These are phyloP conservation scores for Meloidogyne hapla DNA, from an alignment of 1,140 invertebrate species.

Conservation along the genomic window DNA sequence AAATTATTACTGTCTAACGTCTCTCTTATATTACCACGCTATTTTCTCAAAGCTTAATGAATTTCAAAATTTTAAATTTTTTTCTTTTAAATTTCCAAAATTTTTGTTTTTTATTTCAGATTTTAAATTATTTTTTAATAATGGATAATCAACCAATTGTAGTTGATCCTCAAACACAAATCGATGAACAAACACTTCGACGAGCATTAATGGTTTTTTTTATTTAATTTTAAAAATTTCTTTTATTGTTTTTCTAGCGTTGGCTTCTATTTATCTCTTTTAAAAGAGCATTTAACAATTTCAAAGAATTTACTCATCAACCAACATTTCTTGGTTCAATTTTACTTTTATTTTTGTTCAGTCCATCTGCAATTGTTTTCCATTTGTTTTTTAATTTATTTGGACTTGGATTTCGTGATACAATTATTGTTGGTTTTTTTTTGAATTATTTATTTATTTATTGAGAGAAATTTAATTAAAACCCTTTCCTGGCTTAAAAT, in stretches of 20 bases:
- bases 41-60: no score
- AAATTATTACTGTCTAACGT: no score
- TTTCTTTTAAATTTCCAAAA: no score
- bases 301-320: not conserved
- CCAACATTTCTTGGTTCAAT: not conserved
- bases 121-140: no score
- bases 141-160: not conserved
- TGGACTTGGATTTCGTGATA: not conserved
- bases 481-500: no score
- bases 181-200: not conserved
- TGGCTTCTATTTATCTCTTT: slow-evolving; percentile 1
- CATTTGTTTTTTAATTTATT: not conserved
- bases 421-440: not conserved
- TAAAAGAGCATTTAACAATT: not conserved
- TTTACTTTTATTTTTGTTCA: not conserved
- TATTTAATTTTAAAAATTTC: not conserved
- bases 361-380: not conserved
- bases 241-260: not conserved
- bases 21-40: no score
- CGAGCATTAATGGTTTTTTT: not conserved
- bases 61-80: no score
- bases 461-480: no score
- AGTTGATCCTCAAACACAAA: not conserved
- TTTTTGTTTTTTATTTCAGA: no score
- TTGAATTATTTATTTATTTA: no score